phyloP scores from a whole-genome alignment of 2,113 vertebrate species.

The Hiodon tergisus region DNA sequence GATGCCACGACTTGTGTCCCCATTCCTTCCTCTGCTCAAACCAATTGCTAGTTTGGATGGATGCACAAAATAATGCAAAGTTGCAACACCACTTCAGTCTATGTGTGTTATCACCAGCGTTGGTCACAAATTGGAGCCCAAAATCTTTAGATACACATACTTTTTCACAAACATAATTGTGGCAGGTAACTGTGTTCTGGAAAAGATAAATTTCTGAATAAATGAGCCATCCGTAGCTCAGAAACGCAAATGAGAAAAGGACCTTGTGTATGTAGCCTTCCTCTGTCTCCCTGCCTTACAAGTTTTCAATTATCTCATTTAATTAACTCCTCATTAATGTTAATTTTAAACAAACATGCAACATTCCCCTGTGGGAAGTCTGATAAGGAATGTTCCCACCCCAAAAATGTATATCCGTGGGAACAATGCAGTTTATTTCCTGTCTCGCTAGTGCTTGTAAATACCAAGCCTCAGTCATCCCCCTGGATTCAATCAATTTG shows the following conservation, averaged over 20 bases:
- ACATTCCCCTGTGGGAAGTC: constrained; percentile 41
- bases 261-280: constrained; percentile 41
- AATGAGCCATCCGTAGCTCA: too few species aligned
- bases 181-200: too few species aligned
- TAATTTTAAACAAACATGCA: constrained; percentile 55
- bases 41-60: too few species aligned
- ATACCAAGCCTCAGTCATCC: constrained; percentile 34
- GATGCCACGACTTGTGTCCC: too few species aligned
- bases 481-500: constrained; percentile 43
- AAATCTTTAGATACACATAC: too few species aligned
- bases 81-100: too few species aligned
- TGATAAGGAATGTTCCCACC: constrained; percentile 46
- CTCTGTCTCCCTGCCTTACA: constrained; percentile 38
- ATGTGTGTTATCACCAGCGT: too few species aligned
- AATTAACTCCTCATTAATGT: constrained; percentile 64
- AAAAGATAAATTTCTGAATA: too few species aligned
- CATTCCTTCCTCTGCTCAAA: too few species aligned
- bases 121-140: too few species aligned
- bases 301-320: constrained; percentile 62
- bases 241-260: constrained; percentile 14
- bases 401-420: constrained; percentile 33
- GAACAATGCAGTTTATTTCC: constrained; percentile 36
- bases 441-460: constrained; percentile 41
- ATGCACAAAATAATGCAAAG: too few species aligned
- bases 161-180: too few species aligned